Evolutionary conservation across 2,888 invertebrate species (phyloP).

Genomic region (Augochlorella aurata): DNA sequence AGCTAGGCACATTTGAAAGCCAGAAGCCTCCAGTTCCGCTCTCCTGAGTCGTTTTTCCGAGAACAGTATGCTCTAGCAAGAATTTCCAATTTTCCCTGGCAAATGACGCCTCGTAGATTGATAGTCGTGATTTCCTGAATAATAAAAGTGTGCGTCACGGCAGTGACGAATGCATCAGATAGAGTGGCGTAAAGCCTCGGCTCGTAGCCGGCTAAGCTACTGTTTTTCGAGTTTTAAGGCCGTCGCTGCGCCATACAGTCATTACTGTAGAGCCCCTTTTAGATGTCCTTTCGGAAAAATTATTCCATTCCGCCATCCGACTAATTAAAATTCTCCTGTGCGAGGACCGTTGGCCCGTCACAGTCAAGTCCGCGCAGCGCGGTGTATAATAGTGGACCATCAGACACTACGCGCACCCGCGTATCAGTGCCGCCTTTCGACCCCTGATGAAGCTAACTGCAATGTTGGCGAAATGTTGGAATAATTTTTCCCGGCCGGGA

Average conservation of each 20-base stretch:
- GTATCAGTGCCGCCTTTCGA: neutral
- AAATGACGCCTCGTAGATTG: neutral
- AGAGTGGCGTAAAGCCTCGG: neutral
- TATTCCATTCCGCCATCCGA: slow-evolving; percentile 7
- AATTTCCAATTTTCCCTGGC: neutral
- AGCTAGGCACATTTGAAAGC: no score
- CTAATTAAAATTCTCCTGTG: slow-evolving; percentile 2
- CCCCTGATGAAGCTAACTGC: slow-evolving; percentile 15
- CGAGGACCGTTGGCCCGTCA: neutral
- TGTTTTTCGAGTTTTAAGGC: slow-evolving; percentile 9
- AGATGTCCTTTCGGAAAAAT: slow-evolving; percentile 12
- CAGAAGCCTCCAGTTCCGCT: no score
- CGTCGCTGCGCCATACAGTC: neutral
- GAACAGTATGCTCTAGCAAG: neutral
- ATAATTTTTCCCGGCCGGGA: neutral
- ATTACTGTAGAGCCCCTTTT: slow-evolving; percentile 1
- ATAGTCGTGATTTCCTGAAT: neutral
- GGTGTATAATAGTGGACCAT: neutral
- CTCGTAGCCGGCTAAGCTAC: neutral
- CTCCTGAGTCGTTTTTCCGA: neutral
- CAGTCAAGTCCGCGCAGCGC: neutral
- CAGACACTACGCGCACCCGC: neutral
- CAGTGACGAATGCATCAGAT: slow-evolving; percentile 8
- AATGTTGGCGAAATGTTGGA: slow-evolving; percentile 17
- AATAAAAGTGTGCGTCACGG: neutral